Base-by-base conservation (phyloP, 2,888 invertebrate species). In the Stramonita haemastoma region DNA sequence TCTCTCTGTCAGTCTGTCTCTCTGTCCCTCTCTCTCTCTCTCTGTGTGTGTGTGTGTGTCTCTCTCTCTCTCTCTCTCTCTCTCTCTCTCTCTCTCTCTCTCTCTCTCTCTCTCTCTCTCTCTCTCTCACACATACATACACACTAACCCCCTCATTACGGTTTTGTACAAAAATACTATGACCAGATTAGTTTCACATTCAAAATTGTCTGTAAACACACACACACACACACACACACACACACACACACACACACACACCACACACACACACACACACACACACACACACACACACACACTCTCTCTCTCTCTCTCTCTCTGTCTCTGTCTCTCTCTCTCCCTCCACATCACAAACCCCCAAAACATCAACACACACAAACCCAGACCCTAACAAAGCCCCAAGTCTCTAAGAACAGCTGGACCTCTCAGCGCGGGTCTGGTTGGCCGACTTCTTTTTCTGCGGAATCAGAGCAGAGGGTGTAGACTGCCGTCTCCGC, bases 401-500 rank as follows among this genome's bases (percentile, higher is more conserved):
- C 66, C 17, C 66, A 66, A 66, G 26, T 22, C 66, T 86, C 79
- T 46, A 89, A 26, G 90, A 90, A 56, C 90, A 90, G 77, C 90
- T 91, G 57, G 89, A 89, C 46, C 90, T 70, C 66, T 91, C 81
- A 5, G 89, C 79, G 19, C 89, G 86, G 19, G 79, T 73, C 6
- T 56, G 87, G 32, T 84, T 70, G 0, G 56, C 34, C 66, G 66
- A 66, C 60, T 84, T 81, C 86, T 91, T 90, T 84, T 91, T 90
- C 85, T 89, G 84, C 36, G 90, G 84, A 11, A 87, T 87, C 13
- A 90, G 89, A 8, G 90, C 86, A 5, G 91, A 87, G n/a, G 93
- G 91, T 87, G 91, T 91, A 1, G 93, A 93, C 70, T 90, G 90
- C 19, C 92, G 84, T 36, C 96, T 94, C 89, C 98, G 97, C 90